These are phyloP conservation scores for Chaetodon trifasciatus DNA, from an alignment of 2,797 vertebrate genomes.

Conservation along the genomic window DNA sequence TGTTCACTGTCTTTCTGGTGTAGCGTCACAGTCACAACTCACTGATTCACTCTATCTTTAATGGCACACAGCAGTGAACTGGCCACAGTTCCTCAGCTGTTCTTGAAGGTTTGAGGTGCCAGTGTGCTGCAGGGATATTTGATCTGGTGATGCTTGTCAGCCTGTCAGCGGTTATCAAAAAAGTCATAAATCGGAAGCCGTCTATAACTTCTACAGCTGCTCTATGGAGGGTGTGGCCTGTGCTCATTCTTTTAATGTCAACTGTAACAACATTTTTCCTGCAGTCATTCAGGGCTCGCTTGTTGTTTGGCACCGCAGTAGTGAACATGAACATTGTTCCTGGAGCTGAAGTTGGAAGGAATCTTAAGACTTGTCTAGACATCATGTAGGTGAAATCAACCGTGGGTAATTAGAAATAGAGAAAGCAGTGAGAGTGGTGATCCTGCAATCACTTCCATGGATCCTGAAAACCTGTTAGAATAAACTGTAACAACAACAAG, in stretches of 20 bases:
- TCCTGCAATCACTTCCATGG: background rate
- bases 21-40: conserved; percentile 11
- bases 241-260: conserved; percentile 15
- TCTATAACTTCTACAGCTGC: conserved; percentile 32
- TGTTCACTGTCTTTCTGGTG: conserved; percentile 15
- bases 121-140: conserved; percentile 15
- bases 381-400: background rate
- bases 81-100: background rate
- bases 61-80: conserved; percentile 13
- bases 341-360: background rate
- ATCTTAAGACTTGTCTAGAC: background rate
- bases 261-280: conserved; percentile 9
- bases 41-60: conserved; percentile 21
- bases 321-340: conserved; percentile 1
- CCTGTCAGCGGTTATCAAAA: conserved; percentile 27
- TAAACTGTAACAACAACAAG: background rate
- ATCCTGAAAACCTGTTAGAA: background rate
- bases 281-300: conserved; percentile 19
- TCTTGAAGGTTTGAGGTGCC: background rate
- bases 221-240: conserved; percentile 11
- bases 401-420: background rate
- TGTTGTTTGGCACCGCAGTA: conserved; percentile 16
- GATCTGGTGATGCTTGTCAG: conserved; percentile 16
- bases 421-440: background rate
- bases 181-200: conserved; percentile 18